Percentiles rank a stretch among this genome's conserved stretches.
phyloP scores from a whole-genome alignment of 2,888 invertebrate species.

The Eristalis intricaria region DNA sequence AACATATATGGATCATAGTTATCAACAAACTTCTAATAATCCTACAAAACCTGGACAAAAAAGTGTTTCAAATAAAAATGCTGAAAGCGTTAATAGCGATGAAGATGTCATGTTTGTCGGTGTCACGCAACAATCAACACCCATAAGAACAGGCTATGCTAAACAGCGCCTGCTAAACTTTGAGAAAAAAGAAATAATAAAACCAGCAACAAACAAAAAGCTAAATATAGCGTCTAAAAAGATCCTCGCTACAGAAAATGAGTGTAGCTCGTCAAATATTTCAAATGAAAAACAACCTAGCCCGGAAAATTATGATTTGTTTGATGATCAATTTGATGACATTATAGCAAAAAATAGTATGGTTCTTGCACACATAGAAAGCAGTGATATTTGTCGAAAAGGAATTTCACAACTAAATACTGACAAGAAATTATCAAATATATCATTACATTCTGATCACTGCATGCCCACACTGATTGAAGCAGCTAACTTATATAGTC shows the following conservation, averaged over 20 bases:
- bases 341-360: slow-evolving; percentile 59
- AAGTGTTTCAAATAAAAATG: not conserved
- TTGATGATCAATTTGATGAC: slow-evolving; percentile 73
- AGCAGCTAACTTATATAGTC: too few relatives aligned
- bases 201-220: not conserved
- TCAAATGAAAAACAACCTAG: not conserved
- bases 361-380: slow-evolving; percentile 51
- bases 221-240: not conserved
- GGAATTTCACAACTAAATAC: not conserved
- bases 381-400: not conserved
- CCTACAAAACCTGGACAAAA: not conserved
- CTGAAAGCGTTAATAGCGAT: slow-evolving; percentile 12
- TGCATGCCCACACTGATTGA: not conserved
- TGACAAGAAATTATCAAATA: not conserved
- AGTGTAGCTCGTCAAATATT: not conserved
- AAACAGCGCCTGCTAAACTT: slow-evolving; percentile 37
- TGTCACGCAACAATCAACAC: slow-evolving; percentile 74
- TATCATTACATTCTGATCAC: not conserved
- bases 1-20: not conserved
- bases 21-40: not conserved
- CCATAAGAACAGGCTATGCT: slow-evolving; percentile 60
- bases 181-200: slow-evolving; percentile 23
- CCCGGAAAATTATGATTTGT: slow-evolving; percentile 33
- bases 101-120: slow-evolving; percentile 44
- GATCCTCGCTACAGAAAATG: not conserved